phyloP scores from a whole-genome alignment of 1,140 invertebrate species.

The Drosophila pectinifera region DNA sequence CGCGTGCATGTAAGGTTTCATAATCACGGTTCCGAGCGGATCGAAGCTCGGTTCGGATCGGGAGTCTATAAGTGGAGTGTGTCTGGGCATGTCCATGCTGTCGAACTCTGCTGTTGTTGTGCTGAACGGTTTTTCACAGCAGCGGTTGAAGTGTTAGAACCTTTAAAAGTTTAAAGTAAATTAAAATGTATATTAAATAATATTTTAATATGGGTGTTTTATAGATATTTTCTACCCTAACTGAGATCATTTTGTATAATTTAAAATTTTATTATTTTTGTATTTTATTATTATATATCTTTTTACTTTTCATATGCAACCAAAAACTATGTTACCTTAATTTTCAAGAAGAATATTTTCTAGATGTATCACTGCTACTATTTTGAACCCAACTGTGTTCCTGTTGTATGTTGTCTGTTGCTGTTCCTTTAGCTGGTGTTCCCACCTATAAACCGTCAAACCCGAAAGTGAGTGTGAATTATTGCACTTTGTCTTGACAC shows the following conservation, averaged over 20 bases:
- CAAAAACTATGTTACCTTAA: no score
- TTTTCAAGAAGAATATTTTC: no score
- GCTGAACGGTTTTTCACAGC: not conserved
- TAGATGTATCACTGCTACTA: not conserved
- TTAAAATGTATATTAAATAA: not conserved
- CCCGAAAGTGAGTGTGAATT: constrained; percentile 79
- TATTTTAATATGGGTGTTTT: not conserved
- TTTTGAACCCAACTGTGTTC: not conserved
- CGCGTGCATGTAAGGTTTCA: constrained; percentile 70
- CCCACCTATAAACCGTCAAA: constrained; percentile 66
- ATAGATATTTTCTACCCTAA: no score
- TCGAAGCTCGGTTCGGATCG: constrained; percentile 1
- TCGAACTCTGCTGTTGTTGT: constrained; percentile 29
- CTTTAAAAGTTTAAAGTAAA: not conserved
- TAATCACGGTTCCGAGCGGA: constrained; percentile 48
- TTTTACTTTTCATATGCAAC: no score
- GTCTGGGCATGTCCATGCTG: constrained; percentile 57
- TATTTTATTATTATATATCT: no score
- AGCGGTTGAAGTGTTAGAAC: no score
- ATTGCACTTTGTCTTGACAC: constrained; percentile 78
- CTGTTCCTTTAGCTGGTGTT: constrained; percentile 32
- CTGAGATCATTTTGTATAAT: no score
- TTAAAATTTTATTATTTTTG: no score
- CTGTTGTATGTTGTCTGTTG: constrained; percentile 8
- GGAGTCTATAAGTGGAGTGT: constrained; percentile 33